Conservation (phyloP, 2,888 invertebrate genomes). For the Mystacides longicornis region DNA sequence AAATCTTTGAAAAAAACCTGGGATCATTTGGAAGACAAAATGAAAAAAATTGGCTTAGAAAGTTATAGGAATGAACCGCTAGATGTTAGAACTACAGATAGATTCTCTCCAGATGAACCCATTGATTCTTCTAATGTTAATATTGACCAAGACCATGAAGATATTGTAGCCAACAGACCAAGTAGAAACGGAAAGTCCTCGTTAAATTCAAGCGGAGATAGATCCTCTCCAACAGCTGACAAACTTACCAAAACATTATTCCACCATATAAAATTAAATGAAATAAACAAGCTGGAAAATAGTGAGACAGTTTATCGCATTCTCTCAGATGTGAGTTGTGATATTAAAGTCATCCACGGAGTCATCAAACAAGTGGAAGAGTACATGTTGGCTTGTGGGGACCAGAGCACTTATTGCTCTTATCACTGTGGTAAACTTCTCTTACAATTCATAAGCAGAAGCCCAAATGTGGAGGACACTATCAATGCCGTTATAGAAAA, state of each 20-base stretch:
- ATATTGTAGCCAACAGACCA: constrained; percentile 41
- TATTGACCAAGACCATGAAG: constrained; percentile 28
- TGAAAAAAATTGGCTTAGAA: constrained; percentile 32
- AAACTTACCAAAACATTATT: constrained; percentile 20
- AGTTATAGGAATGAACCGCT: constrained; percentile 22
- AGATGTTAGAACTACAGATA: constrained; percentile 15
- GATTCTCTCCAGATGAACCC: background rate
- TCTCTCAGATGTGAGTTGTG: constrained; percentile 39
- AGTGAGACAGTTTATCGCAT: constrained; percentile 34
- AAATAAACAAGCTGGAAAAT: constrained; percentile 21
- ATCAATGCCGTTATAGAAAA: constrained; percentile 38
- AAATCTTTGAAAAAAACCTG: constrained; percentile 50
- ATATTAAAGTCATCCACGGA: constrained; percentile 41
- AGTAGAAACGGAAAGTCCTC: constrained; percentile 36
- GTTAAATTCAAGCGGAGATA: constrained; percentile 1
- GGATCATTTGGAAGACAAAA: constrained; percentile 43
- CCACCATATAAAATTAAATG: constrained; percentile 20
- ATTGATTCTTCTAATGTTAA: constrained; percentile 26
- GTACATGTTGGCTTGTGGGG: constrained; percentile 34
- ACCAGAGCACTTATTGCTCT: constrained; percentile 12
- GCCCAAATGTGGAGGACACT: constrained; percentile 32
- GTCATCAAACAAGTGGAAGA: constrained; percentile 40
- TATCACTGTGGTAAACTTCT: constrained; percentile 28
- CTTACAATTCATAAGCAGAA: constrained; percentile 36
- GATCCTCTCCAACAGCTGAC: constrained; percentile 10